These are phyloP conservation scores for Epizoanthus stellaris DNA, from an alignment of 92 coral and sea anemone genomes.

Conservation along the genomic window DNA sequence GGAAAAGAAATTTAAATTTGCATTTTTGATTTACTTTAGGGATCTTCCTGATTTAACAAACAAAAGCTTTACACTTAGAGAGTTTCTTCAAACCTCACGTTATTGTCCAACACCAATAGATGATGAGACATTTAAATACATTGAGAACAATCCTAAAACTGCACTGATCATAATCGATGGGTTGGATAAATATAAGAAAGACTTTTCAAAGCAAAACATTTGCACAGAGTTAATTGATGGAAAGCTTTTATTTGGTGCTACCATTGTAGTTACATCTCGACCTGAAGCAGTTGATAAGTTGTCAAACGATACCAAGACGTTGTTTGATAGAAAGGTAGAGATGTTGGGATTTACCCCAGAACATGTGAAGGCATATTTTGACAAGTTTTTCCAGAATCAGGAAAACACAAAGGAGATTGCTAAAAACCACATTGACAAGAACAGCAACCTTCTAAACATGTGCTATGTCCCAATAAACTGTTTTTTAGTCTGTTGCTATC, in stretches of 20 bases:
- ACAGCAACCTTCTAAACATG: conserved; percentile 51
- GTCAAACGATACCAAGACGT: background rate
- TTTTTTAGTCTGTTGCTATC: conserved; percentile 45
- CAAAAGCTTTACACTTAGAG: background rate
- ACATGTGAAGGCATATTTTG: conserved; percentile 58
- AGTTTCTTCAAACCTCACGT: conserved; percentile 28
- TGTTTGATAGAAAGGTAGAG: conserved; percentile 63
- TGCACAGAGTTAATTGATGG: conserved; percentile 30
- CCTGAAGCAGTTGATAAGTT: conserved; percentile 64
- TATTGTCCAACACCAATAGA: conserved; percentile 38
- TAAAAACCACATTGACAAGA: too few species aligned
- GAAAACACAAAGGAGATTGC: conserved; percentile 39
- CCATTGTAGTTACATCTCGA: conserved; percentile 60
- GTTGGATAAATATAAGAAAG: conserved; percentile 52
- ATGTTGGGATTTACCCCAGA: conserved; percentile 64
- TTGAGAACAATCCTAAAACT: too few species aligned
- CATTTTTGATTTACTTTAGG: conserved; percentile 11
- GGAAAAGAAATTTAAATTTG: background rate
- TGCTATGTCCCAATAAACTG: too few species aligned
- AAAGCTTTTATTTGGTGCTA: conserved; percentile 32
- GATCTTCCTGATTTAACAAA: background rate
- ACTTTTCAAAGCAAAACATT: background rate
- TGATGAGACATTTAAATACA: conserved; percentile 7
- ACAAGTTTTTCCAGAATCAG: conserved; percentile 40
- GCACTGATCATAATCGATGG: too few species aligned